These are phyloP conservation scores for Drosophila asahinai DNA, from an alignment of 1,140 invertebrate genomes.

Conservation along the genomic window DNA sequence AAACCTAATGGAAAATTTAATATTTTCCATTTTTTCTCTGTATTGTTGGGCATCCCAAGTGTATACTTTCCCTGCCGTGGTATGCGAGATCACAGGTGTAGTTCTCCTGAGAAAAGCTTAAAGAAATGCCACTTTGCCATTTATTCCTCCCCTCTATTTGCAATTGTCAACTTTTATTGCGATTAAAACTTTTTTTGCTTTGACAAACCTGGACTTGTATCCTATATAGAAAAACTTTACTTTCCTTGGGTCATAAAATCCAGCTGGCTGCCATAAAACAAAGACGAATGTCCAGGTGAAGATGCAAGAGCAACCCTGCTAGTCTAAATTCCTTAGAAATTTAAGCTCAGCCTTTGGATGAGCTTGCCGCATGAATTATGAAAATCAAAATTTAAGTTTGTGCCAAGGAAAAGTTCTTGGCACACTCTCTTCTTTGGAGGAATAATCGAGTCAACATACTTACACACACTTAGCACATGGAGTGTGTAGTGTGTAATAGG, in stretches of 20 bases:
- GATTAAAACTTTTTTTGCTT: slow-evolving; percentile 30
- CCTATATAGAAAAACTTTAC: slow-evolving; percentile 17
- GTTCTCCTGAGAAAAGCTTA: background rate
- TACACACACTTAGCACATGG: slow-evolving; percentile 11
- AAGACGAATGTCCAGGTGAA: background rate
- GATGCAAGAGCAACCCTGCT: background rate
- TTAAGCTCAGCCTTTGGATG: slow-evolving; percentile 16
- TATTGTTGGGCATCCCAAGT: background rate
- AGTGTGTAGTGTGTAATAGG: slow-evolving; percentile 19
- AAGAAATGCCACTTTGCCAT: slow-evolving; percentile 24
- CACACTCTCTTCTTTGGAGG: slow-evolving; percentile 7
- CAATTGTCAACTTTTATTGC: slow-evolving; percentile 38
- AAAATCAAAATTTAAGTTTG: slow-evolving; percentile 67
- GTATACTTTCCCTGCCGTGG: background rate
- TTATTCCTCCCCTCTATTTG: slow-evolving; percentile 11
- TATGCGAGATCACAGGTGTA: slow-evolving; percentile 37
- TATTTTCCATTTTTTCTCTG: background rate
- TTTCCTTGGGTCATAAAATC: slow-evolving; percentile 35
- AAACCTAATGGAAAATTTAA: no score
- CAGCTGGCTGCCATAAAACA: slow-evolving; percentile 28
- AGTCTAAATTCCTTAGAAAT: slow-evolving; percentile 10
- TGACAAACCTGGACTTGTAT: slow-evolving; percentile 5
- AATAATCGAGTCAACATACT: slow-evolving; percentile 41
- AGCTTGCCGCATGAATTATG: slow-evolving; percentile 58
- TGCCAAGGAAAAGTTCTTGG: slow-evolving; percentile 33